Evolutionary conservation across 1,140 invertebrate genomes (phyloP), one percentile per base, ranked within the genome.

Genomic region (Theocolax elegans): DNA sequence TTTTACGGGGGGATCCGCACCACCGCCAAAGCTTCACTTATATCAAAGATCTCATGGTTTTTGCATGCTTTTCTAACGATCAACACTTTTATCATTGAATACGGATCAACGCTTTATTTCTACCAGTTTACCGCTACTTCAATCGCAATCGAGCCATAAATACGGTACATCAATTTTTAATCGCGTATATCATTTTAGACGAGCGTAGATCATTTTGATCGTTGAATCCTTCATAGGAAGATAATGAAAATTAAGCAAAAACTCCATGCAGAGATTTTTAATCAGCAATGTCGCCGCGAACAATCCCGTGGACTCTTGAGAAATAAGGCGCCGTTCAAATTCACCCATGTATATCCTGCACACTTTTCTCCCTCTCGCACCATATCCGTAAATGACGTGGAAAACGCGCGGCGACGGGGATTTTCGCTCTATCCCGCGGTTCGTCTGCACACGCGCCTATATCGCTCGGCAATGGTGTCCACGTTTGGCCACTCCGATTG

Each of bases 251-350:
- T 29, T 44, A 44, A 19, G 58, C 38, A 46, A 44, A 46, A 60
- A 19, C 40, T 31, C 40, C 29, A 40, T 27, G 44, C 44, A 49
- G 29, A 63, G 58, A 60, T 60, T 60, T 42, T 25, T 10, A 60
- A 46, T 63, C 59, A 27, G 42, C n/a, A 35, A 63, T 35, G 44
- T 48, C 59, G 44, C 29, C n/a, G 7, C 44, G n/a, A n/a, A 38
- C 42, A 19, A 63, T 63, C 59, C 29, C 59, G 44, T 29, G 44
- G 27, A 44, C 59, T 63, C 25, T 63, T 38, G 46, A 49, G 59
- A 63, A 48, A 48, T 63, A 65, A 65, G 62, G 29, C 31, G 62
- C 62, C 35, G 38, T 53, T 65, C 53, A 65, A 65, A 65, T 53
- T 65, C 62, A 53, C 19, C 62, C 44, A 35, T 42, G 31, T n/a